These are phyloP conservation scores for Prunella fulvescens DNA, from an alignment of 2,113 vertebrate genomes.

Conservation along the genomic window DNA sequence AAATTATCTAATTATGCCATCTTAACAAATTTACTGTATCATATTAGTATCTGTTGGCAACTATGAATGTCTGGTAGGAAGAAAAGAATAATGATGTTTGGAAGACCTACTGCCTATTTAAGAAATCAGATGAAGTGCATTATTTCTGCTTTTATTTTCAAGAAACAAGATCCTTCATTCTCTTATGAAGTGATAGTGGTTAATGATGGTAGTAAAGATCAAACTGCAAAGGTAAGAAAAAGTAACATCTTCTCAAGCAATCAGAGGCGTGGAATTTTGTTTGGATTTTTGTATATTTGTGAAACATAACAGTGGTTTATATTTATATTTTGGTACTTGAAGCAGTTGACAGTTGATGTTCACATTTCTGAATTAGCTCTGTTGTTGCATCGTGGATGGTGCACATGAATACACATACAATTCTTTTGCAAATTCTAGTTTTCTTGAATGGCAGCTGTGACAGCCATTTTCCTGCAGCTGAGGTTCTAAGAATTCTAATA, in stretches of 20 bases:
- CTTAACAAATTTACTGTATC: neutral
- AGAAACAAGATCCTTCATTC: constrained; percentile 84
- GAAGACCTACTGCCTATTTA: neutral
- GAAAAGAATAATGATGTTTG: neutral
- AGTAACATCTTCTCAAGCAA: neutral
- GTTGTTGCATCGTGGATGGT: neutral
- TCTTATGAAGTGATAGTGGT: constrained; percentile 94
- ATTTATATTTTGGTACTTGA: neutral
- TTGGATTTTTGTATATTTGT: neutral
- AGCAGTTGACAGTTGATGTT: neutral
- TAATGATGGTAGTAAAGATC: constrained; percentile 93
- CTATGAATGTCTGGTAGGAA: neutral
- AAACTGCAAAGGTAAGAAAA: constrained; percentile 85
- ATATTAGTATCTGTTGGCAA: neutral
- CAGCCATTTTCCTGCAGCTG: neutral
- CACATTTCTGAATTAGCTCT: neutral
- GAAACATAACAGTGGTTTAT: neutral
- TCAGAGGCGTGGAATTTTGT: neutral
- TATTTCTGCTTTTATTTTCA: constrained; percentile 38
- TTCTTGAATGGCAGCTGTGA: neutral
- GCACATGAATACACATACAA: neutral
- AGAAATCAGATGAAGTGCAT: neutral
- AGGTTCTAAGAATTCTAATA: neutral
- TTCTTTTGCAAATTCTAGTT: neutral
- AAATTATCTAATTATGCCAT: neutral